A percentile compares a stretch with the other conserved stretches of the same genome.
phyloP scores from a whole-genome alignment of 2,113 vertebrate genomes.

The Solea senegalensis region DNA sequence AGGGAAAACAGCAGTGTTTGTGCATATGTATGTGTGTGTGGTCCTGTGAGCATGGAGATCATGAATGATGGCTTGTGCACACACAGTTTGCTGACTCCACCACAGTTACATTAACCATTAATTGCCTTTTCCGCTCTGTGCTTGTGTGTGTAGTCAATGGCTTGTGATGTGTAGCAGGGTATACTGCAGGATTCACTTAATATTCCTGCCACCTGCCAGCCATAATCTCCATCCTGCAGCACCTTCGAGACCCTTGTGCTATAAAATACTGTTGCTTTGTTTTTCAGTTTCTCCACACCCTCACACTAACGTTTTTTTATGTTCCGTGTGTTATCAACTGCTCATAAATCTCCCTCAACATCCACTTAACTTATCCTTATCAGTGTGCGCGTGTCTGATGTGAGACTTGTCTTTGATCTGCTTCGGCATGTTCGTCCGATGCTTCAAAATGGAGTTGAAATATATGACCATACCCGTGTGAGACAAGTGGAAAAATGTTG shows the following conservation, averaged over 20 bases:
- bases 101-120: constrained; percentile 66
- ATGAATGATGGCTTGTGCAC: constrained; percentile 62
- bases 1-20: background rate
- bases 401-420: constrained; percentile 18
- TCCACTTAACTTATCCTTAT: constrained; percentile 20
- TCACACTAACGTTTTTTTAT: constrained; percentile 6
- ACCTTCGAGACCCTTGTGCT: constrained; percentile 28
- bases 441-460: background rate
- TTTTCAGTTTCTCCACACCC: constrained; percentile 22
- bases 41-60: constrained; percentile 50
- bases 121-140: constrained; percentile 43
- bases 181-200: constrained; percentile 68
- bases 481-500: constrained; percentile 4
- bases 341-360: constrained; percentile 27
- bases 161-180: constrained; percentile 54
- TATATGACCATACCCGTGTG: background rate
- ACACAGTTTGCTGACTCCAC: constrained; percentile 68
- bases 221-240: constrained; percentile 66
- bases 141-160: constrained; percentile 52
- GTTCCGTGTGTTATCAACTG: constrained; percentile 17
- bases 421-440: constrained; percentile 12
- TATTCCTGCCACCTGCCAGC: constrained; percentile 65
- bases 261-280: constrained; percentile 47
- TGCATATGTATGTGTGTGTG: constrained; percentile 25
- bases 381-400: constrained; percentile 3